Evolutionary conservation across 2,113 vertebrate genomes (phyloP).

Genomic region (Camelus dromedarius): DNA sequence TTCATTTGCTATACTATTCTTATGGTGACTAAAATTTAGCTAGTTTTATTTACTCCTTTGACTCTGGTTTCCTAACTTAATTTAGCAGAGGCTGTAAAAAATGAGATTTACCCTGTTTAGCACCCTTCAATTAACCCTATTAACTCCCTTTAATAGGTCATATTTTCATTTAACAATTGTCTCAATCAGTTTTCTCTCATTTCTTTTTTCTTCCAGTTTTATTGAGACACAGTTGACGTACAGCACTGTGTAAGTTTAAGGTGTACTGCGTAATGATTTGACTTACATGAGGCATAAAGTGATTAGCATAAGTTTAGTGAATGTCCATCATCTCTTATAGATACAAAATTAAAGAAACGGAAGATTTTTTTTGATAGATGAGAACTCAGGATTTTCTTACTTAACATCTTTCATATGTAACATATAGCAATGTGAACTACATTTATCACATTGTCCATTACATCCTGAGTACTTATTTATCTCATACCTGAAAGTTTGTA

Average conservation of each 20-base stretch:
- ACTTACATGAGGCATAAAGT: not conserved
- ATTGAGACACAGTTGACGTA: not conserved
- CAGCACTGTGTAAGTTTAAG: not conserved
- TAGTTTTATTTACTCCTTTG: not conserved
- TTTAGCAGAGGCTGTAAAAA: not conserved
- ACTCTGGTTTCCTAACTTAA: constrained; percentile 2
- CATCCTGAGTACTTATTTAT: not conserved
- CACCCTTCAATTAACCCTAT: not conserved
- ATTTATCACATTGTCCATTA: not conserved
- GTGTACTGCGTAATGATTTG: not conserved
- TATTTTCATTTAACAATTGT: constrained; percentile 22
- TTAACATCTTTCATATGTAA: not conserved
- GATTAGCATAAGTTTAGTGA: not conserved
- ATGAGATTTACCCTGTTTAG: constrained; percentile 32
- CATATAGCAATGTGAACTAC: not conserved
- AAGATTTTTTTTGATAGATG: not conserved
- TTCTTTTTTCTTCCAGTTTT: not conserved
- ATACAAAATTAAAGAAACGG: not conserved
- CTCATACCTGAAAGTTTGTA: not conserved
- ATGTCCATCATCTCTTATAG: not conserved
- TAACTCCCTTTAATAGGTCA: not conserved
- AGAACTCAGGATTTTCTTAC: not conserved
- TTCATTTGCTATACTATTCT: not conserved
- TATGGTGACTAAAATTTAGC: constrained; percentile 21
- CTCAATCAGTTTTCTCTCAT: not conserved